Conservation (phyloP, 30 jellyfish, hydroid and myxozoan genomes). For the Turritopsis rubra region DNA sequence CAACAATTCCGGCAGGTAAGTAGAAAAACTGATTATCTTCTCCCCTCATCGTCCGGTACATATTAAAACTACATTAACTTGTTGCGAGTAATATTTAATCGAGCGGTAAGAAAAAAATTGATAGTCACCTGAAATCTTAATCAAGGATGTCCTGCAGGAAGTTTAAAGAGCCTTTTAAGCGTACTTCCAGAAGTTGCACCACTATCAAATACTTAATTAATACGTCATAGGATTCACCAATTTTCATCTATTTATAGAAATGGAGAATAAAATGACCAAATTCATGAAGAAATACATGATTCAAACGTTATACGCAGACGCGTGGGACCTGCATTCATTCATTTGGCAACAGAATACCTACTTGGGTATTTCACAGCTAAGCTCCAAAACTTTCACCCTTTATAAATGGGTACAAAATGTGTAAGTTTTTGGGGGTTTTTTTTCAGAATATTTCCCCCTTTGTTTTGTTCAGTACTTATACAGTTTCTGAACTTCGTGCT, state of each 20-base stretch:
- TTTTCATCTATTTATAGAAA: background rate
- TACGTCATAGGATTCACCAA: background rate
- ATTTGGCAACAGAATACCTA: conserved; percentile 29
- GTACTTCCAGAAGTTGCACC: background rate
- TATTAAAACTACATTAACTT: too few species aligned
- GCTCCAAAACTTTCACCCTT: conserved; percentile 51
- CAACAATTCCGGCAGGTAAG: conserved; percentile 18
- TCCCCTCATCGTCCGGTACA: too few species aligned
- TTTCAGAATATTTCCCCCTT: too few species aligned
- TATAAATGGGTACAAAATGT: conserved; percentile 64
- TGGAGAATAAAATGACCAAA: conserved; percentile 42
- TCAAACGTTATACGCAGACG: conserved; percentile 71
- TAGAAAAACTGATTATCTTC: background rate
- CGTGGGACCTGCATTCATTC: conserved; percentile 92
- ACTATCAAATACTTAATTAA: too few species aligned
- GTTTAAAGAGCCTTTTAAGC: too few species aligned
- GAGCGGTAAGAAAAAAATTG: too few species aligned
- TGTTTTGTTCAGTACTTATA: too few species aligned
- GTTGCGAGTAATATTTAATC: background rate
- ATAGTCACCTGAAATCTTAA: too few species aligned
- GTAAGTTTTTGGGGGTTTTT: conserved; percentile 19
- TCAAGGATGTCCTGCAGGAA: background rate
- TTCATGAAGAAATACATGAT: conserved; percentile 58
- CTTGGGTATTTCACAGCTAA: conserved; percentile 57
- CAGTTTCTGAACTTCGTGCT: too few species aligned